Conservation (phyloP, 2,797 vertebrate species). For the Gymnothorax javanicus region DNA sequence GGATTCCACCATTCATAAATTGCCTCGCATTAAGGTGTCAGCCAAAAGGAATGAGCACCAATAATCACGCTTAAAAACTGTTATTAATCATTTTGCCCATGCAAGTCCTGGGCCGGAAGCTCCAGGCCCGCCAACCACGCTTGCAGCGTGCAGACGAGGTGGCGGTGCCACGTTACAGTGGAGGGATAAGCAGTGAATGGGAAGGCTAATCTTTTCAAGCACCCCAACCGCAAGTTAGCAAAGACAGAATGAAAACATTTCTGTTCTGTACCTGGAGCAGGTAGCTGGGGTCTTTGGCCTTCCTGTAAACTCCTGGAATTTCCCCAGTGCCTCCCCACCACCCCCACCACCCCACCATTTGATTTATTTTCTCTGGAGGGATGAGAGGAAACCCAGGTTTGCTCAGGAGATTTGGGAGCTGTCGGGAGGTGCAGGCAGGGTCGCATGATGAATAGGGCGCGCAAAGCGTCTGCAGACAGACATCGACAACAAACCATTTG, state of each 20-base stretch:
- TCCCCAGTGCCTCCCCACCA: constrained; percentile 14
- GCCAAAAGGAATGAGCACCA: constrained; percentile 19
- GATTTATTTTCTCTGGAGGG: constrained; percentile 50
- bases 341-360: constrained; percentile 25
- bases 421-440: constrained; percentile 33
- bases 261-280: constrained; percentile 42
- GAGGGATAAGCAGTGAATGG: background rate
- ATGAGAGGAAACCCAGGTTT: constrained; percentile 43
- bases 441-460: constrained; percentile 37
- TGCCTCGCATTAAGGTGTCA: background rate
- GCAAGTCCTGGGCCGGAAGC: constrained; percentile 44
- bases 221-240: constrained; percentile 1
- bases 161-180: constrained; percentile 30
- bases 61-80: constrained; percentile 36
- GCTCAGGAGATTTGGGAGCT: constrained; percentile 38
- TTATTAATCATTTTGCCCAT: constrained; percentile 38
- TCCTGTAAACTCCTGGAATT: constrained; percentile 46
- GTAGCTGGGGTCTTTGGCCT: constrained; percentile 41
- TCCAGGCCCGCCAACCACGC: constrained; percentile 22
- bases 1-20: constrained; percentile 30
- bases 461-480: constrained; percentile 26
- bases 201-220: background rate
- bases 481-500: background rate
- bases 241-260: constrained; percentile 9
- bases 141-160: constrained; percentile 28